These are phyloP conservation scores for Rhadinocentrus ornatus DNA, from an alignment of 2,797 vertebrate genomes.

Conservation along the genomic window DNA sequence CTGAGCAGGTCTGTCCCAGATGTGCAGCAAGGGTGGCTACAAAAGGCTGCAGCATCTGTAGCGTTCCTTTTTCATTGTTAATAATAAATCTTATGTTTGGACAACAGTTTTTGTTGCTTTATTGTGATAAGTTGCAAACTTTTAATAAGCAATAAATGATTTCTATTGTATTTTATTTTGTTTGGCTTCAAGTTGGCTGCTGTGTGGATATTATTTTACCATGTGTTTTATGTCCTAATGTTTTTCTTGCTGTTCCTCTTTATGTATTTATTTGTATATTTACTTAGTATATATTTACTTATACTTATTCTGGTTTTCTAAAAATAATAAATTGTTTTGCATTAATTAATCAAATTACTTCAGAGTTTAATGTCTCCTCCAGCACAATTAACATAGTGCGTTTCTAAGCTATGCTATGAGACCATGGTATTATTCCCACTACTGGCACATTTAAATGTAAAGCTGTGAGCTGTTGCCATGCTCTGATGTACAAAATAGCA, in stretches of 20 bases:
- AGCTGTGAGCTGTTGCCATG: neutral
- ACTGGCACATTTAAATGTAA: constrained; percentile 3
- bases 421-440: neutral
- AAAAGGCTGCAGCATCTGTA: constrained; percentile 35
- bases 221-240: neutral
- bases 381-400: constrained; percentile 10
- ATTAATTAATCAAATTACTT: constrained; percentile 28
- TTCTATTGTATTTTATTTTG: neutral
- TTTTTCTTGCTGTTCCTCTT: neutral
- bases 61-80: constrained; percentile 1
- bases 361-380: constrained; percentile 4
- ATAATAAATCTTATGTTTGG: neutral
- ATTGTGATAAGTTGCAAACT: neutral
- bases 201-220: neutral
- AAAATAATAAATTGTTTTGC: constrained; percentile 19
- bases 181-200: neutral
- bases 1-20: constrained; percentile 14
- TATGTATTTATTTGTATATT: neutral
- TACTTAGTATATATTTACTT: too few relatives aligned
- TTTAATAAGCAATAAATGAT: constrained; percentile 3
- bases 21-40: neutral
- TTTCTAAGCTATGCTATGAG: constrained; percentile 5
- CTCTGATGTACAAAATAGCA: constrained; percentile 10
- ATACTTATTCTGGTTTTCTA: constrained; percentile 22
- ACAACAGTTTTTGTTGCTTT: neutral